Percentiles rank a stretch among this genome's conserved stretches.
These are phyloP conservation scores for Myotis planiceps DNA, from an alignment of 2,797 vertebrate species.

Conservation along the genomic window DNA sequence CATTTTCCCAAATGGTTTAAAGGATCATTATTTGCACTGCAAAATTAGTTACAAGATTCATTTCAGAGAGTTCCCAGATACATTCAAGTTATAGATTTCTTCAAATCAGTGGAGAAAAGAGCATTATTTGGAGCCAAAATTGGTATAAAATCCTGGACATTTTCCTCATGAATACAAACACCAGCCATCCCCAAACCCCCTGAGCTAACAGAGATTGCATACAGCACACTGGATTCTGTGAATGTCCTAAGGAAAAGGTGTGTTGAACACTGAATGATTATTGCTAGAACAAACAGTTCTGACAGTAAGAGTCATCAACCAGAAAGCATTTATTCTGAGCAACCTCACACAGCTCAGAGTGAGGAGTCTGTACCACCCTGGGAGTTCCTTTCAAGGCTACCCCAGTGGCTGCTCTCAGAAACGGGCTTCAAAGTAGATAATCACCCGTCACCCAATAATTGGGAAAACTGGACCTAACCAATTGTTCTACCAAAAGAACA, in stretches of 20 bases:
- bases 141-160: background rate
- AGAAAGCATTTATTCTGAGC: background rate
- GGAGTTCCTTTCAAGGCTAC: background rate
- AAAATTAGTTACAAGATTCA: conserved; percentile 38
- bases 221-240: background rate
- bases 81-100: background rate
- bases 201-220: background rate
- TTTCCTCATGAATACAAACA: background rate
- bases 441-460: background rate
- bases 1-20: background rate
- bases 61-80: background rate
- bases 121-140: background rate
- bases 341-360: background rate
- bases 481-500: background rate
- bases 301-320: background rate
- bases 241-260: background rate
- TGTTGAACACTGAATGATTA: background rate
- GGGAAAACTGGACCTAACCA: background rate
- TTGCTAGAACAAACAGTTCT: background rate
- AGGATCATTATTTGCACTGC: background rate
- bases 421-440: background rate
- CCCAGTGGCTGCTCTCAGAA: background rate
- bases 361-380: background rate
- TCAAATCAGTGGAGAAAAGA: conserved; percentile 4
- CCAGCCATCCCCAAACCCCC: background rate